These are phyloP conservation scores for Antigone vipio DNA, from an alignment of 2,113 vertebrate species.

Conservation along the genomic window DNA sequence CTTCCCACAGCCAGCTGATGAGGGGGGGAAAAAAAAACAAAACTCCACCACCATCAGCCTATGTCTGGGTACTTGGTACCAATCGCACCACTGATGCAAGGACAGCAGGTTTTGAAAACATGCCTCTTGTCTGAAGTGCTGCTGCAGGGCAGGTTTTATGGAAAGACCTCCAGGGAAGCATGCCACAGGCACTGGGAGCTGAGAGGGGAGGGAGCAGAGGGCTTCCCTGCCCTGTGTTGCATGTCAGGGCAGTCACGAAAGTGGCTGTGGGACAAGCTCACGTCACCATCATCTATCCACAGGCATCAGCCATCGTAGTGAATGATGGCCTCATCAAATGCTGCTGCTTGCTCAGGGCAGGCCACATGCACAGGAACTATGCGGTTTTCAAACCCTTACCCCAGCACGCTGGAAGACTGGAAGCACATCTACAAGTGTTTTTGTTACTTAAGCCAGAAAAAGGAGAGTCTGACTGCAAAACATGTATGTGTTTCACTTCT, in stretches of 20 bases:
- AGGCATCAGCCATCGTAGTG: neutral
- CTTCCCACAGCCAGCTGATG: neutral
- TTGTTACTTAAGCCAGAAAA: neutral
- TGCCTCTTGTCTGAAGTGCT: rapidly evolving
- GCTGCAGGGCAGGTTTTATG: rapidly evolving
- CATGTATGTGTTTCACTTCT: neutral
- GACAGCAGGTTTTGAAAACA: neutral
- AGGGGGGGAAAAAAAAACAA: neutral
- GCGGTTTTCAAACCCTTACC: neutral
- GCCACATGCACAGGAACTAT: neutral
- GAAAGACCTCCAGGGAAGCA: neutral
- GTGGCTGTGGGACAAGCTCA: neutral
- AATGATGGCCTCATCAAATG: neutral
- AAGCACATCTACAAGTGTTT: neutral
- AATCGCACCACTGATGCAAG: neutral
- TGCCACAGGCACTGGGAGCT: neutral
- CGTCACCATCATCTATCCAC: neutral
- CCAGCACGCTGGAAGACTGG: neutral
- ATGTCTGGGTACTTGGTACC: neutral
- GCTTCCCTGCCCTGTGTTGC: rapidly evolving
- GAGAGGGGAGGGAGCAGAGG: neutral
- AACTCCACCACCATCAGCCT: neutral
- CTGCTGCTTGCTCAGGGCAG: neutral
- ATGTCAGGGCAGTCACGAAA: neutral
- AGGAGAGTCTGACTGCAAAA: neutral